Percentiles rank a stretch among this genome's conserved stretches.
Evolutionary conservation across 2,113 vertebrate species (phyloP).

Genomic region (Semicossyphus pulcher): DNA sequence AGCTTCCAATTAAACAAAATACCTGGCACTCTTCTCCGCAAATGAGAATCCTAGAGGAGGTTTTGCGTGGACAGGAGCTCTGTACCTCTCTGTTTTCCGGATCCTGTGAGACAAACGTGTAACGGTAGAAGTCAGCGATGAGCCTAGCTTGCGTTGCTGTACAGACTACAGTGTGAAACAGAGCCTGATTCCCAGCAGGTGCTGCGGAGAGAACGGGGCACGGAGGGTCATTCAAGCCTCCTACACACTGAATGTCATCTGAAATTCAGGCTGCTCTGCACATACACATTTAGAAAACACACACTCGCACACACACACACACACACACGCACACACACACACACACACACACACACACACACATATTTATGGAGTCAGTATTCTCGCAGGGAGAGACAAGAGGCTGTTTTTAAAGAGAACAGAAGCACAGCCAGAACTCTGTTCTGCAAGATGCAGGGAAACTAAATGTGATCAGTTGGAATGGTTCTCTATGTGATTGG

Average conservation of each 20-base stretch:
- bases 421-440: conserved; percentile 40
- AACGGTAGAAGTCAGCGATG: conserved; percentile 49
- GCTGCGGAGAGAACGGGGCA: conserved; percentile 62
- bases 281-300: conserved; percentile 23
- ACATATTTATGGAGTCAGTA: conserved; percentile 56
- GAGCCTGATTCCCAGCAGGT: conserved; percentile 77
- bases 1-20: conserved; percentile 27
- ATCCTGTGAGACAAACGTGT: conserved; percentile 54
- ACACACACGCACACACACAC: conserved; percentile 19
- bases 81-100: conserved; percentile 29
- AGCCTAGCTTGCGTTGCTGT: conserved; percentile 10
- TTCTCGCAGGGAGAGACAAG: conserved; percentile 47
- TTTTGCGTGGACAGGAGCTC: conserved; percentile 47
- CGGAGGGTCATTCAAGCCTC: conserved; percentile 71
- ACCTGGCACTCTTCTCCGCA: background rate
- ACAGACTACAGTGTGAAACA: conserved; percentile 47
- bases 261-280: conserved; percentile 52
- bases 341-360: conserved; percentile 26
- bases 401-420: conserved; percentile 45
- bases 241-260: conserved; percentile 75
- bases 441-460: conserved; percentile 23
- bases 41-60: conserved; percentile 30
- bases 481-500: background rate
- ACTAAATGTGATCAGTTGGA: conserved; percentile 28
- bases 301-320: conserved; percentile 33